Evolutionary conservation across 2,888 invertebrate species (phyloP), one percentile per base, ranked within the genome.

Genomic region (Trichogramma evanescens): DNA sequence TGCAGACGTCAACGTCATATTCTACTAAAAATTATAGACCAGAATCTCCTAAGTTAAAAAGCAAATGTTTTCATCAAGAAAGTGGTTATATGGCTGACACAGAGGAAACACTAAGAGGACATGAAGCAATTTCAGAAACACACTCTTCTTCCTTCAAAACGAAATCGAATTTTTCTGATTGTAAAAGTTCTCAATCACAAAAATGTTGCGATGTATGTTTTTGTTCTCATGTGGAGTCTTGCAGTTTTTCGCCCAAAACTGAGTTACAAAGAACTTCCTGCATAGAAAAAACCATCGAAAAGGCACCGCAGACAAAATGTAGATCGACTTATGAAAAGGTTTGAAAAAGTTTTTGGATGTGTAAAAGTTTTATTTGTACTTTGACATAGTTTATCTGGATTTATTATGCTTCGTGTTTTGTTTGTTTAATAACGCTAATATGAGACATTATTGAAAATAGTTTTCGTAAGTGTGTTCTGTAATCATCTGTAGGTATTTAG

Each of bases 61-160:
- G 78, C 56, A 82, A 81, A 69, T 70, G 71, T 42, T 75, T 79
- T 55, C 75, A 79, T 39, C 71, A 75, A 63, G 84, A 84, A 62
- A 84, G 84, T 68, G 88, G 88, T 8, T 88, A 88, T 69, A 85
- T 85, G 77, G 88, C 88, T 2, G 88, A 88, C 69, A 87, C 87
- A 0, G 87, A 87, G 66, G 87, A 87, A 67, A 84, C 85, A 3
- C 79, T 82, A 7, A 62, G 62, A 45, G 63, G 65, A 49, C 56
- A 63, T 7, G 66, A 66, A 54, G 58, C 62, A 56, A 63, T 63
- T 41, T 58, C 64, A 26, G 74, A 75, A 63, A 73, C 74, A 0
- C 68, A 68, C 26, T 73, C 73, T 4, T 71, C 72, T 9, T 73
- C 71, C 49, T 70, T 71, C 39, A 77, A 78, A 58, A 72, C 72